These are phyloP conservation scores for Piprites chloris DNA, from an alignment of 2,113 vertebrate genomes.

Conservation along the genomic window DNA sequence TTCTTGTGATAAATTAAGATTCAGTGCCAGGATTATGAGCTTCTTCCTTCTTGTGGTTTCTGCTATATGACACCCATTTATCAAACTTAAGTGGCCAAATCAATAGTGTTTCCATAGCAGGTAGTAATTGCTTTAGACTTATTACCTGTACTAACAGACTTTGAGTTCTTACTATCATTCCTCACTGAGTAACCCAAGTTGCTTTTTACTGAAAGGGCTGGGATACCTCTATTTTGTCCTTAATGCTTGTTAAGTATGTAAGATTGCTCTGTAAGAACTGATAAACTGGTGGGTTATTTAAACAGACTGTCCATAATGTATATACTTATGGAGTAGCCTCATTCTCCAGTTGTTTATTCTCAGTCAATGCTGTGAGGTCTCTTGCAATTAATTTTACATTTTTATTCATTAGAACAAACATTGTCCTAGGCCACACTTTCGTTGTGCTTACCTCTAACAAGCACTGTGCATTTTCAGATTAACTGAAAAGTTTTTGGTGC, in stretches of 20 bases:
- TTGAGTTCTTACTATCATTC: conserved; percentile 19
- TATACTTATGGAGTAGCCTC: rapidly evolving
- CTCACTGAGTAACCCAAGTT: conserved; percentile 1
- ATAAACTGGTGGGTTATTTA: background rate
- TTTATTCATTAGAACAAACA: background rate
- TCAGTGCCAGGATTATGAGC: conserved; percentile 27
- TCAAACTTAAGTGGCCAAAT: conserved; percentile 64
- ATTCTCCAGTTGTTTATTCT: background rate
- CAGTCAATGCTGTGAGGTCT: background rate
- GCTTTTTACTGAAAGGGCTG: background rate
- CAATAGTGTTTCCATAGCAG: conserved; percentile 51
- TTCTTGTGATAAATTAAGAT: conserved; percentile 33
- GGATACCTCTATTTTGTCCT: background rate
- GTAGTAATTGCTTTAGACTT: conserved; percentile 61
- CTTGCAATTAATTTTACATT: background rate
- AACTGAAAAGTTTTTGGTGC: background rate
- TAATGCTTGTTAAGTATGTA: background rate
- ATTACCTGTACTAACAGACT: conserved; percentile 9
- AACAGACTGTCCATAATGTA: background rate
- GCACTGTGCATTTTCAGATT: conserved; percentile 3
- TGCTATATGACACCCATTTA: conserved; percentile 35
- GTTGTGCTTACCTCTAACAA: background rate
- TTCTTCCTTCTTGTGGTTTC: background rate
- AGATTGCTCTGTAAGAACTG: background rate
- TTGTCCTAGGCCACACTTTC: background rate